phyloP scores from a whole-genome alignment of 2,888 invertebrate genomes.

The Drosophila anceps region DNA sequence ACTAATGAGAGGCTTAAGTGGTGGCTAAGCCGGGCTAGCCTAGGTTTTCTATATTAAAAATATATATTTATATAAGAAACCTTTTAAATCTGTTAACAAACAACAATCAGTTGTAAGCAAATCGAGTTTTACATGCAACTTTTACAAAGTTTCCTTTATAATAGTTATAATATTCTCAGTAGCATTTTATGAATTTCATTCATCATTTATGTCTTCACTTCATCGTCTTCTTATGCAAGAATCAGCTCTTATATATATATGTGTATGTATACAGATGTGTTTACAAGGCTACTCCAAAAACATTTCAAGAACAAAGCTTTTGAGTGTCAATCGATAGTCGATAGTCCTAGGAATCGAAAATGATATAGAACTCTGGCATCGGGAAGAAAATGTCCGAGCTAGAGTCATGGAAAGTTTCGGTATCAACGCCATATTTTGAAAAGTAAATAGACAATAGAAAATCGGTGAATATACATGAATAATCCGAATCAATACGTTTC shows the following conservation, averaged over 20 bases:
- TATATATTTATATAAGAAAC: background rate
- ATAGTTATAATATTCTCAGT: no score
- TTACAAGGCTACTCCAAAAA: no score
- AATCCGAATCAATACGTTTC: background rate
- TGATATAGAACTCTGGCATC: background rate
- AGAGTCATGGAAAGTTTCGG: background rate
- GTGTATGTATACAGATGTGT: no score
- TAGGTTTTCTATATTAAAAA: background rate
- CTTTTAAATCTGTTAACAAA: no score
- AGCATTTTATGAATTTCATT: no score
- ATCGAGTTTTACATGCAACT: no score
- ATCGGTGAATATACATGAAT: background rate
- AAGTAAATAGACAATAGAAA: background rate
- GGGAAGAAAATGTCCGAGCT: background rate
- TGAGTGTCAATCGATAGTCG: background rate
- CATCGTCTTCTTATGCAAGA: no score
- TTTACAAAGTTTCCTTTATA: no score
- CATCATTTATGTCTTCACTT: no score
- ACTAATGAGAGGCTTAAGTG: constrained; percentile 56
- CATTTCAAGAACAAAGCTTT: no score
- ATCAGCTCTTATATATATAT: no score
- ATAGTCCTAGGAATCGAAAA: background rate
- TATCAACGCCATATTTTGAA: background rate
- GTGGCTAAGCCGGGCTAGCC: background rate
- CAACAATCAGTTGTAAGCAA: no score